These are phyloP conservation scores for Pomacea maculata DNA, from an alignment of 1,140 invertebrate genomes.

Conservation along the genomic window DNA sequence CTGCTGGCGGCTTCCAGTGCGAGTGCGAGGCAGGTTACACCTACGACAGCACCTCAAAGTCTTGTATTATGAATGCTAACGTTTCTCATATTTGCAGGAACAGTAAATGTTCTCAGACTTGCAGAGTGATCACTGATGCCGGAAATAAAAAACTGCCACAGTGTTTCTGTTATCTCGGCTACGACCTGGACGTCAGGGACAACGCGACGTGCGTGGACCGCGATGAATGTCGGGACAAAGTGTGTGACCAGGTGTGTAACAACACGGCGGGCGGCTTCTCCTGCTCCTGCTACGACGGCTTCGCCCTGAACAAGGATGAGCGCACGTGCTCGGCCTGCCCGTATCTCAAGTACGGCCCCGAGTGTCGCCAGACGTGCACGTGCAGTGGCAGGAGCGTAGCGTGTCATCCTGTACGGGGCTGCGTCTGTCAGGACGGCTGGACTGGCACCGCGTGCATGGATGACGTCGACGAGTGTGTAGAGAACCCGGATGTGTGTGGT, in stretches of 20 bases:
- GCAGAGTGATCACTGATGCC: not conserved
- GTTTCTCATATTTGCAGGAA: not conserved
- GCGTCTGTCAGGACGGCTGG: slow-evolving; percentile 41
- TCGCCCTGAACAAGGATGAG: slow-evolving; percentile 29
- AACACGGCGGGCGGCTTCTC: slow-evolving; percentile 39
- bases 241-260: slow-evolving; percentile 33
- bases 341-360: slow-evolving; percentile 27
- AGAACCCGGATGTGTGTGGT: slow-evolving; percentile 1
- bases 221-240: slow-evolving; percentile 4
- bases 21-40: slow-evolving; percentile 34
- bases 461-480: slow-evolving; percentile 41
- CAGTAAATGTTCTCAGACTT: not conserved
- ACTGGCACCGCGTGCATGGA: slow-evolving; percentile 34
- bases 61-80: not conserved
- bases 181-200: not conserved
- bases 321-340: slow-evolving; percentile 18
- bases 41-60: not conserved
- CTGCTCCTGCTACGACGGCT: slow-evolving; percentile 38
- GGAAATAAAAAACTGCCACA: not conserved
- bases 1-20: slow-evolving; percentile 40
- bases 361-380: slow-evolving; percentile 32
- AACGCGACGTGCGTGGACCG: slow-evolving; percentile 11
- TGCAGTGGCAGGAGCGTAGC: slow-evolving; percentile 18
- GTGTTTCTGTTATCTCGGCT: not conserved
- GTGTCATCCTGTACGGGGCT: slow-evolving; percentile 33